Conservation (phyloP, 2,113 vertebrate species). For the Myrmophylax atrothorax region DNA sequence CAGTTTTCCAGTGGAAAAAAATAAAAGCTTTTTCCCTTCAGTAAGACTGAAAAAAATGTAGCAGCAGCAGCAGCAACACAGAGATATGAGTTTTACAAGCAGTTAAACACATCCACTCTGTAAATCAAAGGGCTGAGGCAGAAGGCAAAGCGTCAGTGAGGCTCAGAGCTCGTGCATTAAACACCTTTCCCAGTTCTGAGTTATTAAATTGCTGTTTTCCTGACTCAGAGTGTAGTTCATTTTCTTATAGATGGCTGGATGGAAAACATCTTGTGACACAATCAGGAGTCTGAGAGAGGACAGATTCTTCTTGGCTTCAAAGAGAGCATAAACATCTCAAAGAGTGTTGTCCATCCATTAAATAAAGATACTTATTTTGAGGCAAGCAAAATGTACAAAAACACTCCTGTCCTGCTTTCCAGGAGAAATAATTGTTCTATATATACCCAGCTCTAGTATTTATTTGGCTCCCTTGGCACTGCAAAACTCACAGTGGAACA, state of each 20-base stretch:
- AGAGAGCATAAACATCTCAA: neutral
- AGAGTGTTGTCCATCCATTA: neutral
- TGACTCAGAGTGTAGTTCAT: neutral
- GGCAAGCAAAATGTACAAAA: neutral
- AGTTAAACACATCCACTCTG: neutral
- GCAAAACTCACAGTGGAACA: neutral
- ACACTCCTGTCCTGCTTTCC: neutral
- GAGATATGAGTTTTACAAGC: neutral
- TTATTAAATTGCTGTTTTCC: neutral
- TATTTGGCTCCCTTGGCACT: neutral
- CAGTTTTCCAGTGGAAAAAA: neutral
- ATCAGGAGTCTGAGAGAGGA: neutral
- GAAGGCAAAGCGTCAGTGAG: neutral
- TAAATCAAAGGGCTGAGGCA: neutral
- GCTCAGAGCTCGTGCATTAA: neutral
- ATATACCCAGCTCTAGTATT: neutral
- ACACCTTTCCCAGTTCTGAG: neutral
- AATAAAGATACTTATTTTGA: neutral
- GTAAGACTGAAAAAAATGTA: neutral
- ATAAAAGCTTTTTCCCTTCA: neutral
- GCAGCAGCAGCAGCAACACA: neutral
- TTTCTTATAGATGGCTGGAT: neutral
- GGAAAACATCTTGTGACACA: neutral
- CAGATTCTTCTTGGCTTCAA: neutral
- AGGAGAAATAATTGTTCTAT: neutral